Percentiles rank a stretch among this genome's conserved stretches.
phyloP scores from a whole-genome alignment of 1,140 invertebrate genomes.

The Asbolus verrucosus region DNA sequence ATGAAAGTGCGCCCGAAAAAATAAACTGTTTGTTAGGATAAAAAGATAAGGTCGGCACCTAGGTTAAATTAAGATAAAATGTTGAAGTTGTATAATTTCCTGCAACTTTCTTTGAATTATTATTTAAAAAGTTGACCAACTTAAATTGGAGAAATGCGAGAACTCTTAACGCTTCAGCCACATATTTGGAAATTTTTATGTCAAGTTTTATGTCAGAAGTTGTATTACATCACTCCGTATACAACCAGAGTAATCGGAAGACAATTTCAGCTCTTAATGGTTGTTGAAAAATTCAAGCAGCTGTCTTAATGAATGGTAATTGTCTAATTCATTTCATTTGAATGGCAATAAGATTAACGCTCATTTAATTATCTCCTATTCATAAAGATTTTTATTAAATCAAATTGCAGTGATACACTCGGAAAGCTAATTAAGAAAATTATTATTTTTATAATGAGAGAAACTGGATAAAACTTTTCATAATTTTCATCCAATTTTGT shows the following conservation, averaged over 20 bases:
- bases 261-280: background rate
- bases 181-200: too few species aligned
- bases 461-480: too few species aligned
- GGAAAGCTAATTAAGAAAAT: constrained; percentile 23
- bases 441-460: too few species aligned
- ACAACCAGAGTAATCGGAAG: too few species aligned
- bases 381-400: constrained; percentile 33
- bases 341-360: constrained; percentile 22
- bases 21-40: background rate
- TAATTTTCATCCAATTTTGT: too few species aligned
- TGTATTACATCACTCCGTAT: too few species aligned
- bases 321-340: constrained; percentile 32
- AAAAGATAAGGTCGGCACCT: constrained; percentile 6
- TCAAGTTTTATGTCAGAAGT: too few species aligned
- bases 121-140: constrained; percentile 10
- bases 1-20: background rate
- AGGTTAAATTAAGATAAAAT: constrained; percentile 17
- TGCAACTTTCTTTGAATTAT: constrained; percentile 21
- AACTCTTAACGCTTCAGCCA: too few species aligned
- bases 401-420: constrained; percentile 17
- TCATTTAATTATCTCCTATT: constrained; percentile 28
- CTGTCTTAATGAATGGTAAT: constrained; percentile 25
- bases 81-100: constrained; percentile 22
- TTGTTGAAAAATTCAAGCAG: constrained; percentile 23
- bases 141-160: constrained; percentile 19